A percentile compares a stretch with the other conserved stretches of the same genome.
phyloP scores from a whole-genome alignment of 2,797 vertebrate species.

The Phaenicophaeus curvirostris region DNA sequence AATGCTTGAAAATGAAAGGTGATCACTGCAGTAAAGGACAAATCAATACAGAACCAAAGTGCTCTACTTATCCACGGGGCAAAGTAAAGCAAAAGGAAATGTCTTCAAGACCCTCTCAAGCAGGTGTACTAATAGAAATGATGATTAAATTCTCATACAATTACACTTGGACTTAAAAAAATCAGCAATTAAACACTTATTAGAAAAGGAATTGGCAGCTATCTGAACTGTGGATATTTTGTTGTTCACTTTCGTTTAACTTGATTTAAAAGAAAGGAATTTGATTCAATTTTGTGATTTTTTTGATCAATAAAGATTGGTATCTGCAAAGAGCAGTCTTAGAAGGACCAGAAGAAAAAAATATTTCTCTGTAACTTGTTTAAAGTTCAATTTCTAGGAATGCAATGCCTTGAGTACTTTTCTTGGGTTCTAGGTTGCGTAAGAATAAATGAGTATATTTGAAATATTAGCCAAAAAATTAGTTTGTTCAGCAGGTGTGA shows the following conservation, averaged over 20 bases:
- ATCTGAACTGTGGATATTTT: conserved; percentile 36
- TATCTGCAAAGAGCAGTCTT: conserved; percentile 1
- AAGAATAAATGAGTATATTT: neutral
- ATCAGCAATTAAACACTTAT: conserved; percentile 68
- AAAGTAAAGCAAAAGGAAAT: conserved; percentile 65
- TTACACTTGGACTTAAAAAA: conserved; percentile 27
- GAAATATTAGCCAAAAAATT: neutral
- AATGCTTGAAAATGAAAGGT: conserved; percentile 70
- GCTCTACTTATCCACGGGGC: conserved; percentile 56
- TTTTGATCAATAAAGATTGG: conserved; percentile 60
- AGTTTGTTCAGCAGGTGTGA: neutral
- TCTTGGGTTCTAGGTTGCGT: neutral
- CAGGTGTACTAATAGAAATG: conserved; percentile 44
- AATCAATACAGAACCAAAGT: conserved; percentile 73
- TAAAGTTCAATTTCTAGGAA: neutral
- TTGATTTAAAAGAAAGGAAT: conserved; percentile 55
- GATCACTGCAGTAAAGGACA: conserved; percentile 69
- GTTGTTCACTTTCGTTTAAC: conserved; percentile 59
- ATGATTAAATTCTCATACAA: conserved; percentile 67
- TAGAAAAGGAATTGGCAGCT: conserved; percentile 62
- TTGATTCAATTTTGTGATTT: conserved; percentile 66
- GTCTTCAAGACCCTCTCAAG: conserved; percentile 49
- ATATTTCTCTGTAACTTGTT: neutral
- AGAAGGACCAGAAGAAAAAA: neutral
- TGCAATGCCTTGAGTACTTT: neutral